Conservation (phyloP, 2,888 invertebrate species). For the Hedya salicella region DNA sequence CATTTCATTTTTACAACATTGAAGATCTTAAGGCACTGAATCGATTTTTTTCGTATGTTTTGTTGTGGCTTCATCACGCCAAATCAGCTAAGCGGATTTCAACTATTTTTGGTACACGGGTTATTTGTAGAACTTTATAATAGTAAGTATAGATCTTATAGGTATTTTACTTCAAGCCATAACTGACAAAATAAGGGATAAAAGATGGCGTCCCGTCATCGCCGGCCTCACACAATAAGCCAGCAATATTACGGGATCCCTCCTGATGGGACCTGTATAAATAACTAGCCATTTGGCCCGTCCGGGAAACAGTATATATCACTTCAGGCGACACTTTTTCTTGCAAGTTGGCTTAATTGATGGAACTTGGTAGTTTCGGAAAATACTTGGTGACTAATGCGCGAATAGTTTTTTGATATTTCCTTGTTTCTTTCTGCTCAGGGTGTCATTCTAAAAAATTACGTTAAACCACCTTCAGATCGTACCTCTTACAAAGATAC, state of each 20-base stretch:
- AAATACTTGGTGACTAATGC: neutral
- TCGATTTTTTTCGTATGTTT: too few relatives aligned
- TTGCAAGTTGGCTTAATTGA: slow-evolving; percentile 16
- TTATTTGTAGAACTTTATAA: too few relatives aligned
- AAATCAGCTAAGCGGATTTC: too few relatives aligned
- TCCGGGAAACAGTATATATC: slow-evolving; percentile 20
- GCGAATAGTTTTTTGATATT: neutral
- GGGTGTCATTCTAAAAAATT: neutral
- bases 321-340: slow-evolving; percentile 21
- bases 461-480: too few relatives aligned
- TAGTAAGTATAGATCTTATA: too few relatives aligned
- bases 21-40: too few relatives aligned
- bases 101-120: too few relatives aligned
- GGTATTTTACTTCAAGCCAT: neutral
- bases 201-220: slow-evolving; percentile 29
- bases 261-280: slow-evolving; percentile 32
- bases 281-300: slow-evolving; percentile 29
- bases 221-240: slow-evolving; percentile 14
- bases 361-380: slow-evolving; percentile 1
- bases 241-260: slow-evolving; percentile 20
- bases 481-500: too few relatives aligned
- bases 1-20: too few relatives aligned
- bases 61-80: too few relatives aligned
- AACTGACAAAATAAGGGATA: slow-evolving; percentile 28
- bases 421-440: neutral